A percentile compares a stretch with the other conserved stretches of the same genome.
Evolutionary conservation across 2,888 invertebrate genomes (phyloP).

Genomic region (Anoncus sp.): DNA sequence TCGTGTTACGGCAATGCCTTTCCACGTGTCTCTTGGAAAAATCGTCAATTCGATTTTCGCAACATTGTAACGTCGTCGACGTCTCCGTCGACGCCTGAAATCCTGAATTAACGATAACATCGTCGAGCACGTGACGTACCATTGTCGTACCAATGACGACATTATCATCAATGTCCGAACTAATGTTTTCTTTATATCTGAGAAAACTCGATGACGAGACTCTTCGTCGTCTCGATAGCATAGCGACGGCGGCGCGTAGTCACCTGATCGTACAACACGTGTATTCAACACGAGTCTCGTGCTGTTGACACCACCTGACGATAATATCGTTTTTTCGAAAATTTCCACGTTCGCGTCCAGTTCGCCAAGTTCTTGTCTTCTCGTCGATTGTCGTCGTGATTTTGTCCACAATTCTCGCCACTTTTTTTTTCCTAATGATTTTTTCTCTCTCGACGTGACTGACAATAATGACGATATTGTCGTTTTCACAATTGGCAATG

Average conservation of each 20-base stretch:
- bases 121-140: background rate
- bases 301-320: slow-evolving; percentile 39
- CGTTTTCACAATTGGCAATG: too few relatives aligned
- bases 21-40: slow-evolving; percentile 20
- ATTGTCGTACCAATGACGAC: slow-evolving; percentile 37
- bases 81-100: slow-evolving; percentile 55
- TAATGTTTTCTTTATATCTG: slow-evolving; percentile 45
- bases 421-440: slow-evolving; percentile 3
- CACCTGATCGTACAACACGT: too few relatives aligned
- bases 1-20: slow-evolving; percentile 66
- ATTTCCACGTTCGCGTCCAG: slow-evolving; percentile 50
- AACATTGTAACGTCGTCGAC: slow-evolving; percentile 38
- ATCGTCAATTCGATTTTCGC: slow-evolving; percentile 13
- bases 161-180: slow-evolving; percentile 44
- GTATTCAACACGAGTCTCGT: too few relatives aligned
- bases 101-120: background rate
- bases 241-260: slow-evolving; percentile 56
- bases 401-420: slow-evolving; percentile 7
- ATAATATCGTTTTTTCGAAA: slow-evolving; percentile 12
- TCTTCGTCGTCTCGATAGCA: slow-evolving; percentile 55
- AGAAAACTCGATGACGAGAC: slow-evolving; percentile 36
- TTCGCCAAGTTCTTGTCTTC: slow-evolving; percentile 35
- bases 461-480: background rate
- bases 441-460: background rate
- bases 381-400: background rate